These are phyloP conservation scores for Dreissena polymorpha DNA, from an alignment of 1,140 invertebrate genomes.

Conservation along the genomic window DNA sequence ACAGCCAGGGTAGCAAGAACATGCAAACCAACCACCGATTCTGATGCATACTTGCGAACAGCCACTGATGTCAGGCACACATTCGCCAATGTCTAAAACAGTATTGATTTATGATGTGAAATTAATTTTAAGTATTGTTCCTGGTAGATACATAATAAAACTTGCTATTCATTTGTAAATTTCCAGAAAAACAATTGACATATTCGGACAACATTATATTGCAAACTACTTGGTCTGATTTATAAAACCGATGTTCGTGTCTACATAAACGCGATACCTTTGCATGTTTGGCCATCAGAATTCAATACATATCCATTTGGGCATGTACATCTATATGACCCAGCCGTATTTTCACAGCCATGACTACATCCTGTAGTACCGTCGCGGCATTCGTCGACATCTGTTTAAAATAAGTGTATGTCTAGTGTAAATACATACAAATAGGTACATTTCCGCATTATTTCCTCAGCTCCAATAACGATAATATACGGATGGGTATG, in stretches of 20 bases:
- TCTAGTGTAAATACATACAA: too few species aligned
- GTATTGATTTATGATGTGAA: not conserved
- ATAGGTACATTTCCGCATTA: too few species aligned
- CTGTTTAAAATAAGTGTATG: not conserved
- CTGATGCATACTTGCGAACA: constrained; percentile 4
- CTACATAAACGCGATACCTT: not conserved
- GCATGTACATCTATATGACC: constrained; percentile 34
- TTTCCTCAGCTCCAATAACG: too few species aligned
- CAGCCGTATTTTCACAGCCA: constrained; percentile 8
- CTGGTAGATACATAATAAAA: not conserved
- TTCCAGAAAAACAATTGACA: too few species aligned
- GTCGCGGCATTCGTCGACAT: constrained; percentile 10
- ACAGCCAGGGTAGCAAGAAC: not conserved
- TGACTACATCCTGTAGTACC: constrained; percentile 8
- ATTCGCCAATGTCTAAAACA: constrained; percentile 9
- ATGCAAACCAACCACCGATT: not conserved
- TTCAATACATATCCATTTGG: not conserved
- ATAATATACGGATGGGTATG: too few species aligned
- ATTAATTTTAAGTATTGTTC: not conserved
- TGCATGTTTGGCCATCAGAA: constrained; percentile 6
- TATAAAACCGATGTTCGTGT: not conserved
- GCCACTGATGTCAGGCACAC: not conserved
- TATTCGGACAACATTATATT: not conserved
- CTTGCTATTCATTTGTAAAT: not conserved
- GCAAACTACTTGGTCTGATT: not conserved